Base-by-base conservation (phyloP, 2,888 invertebrate genomes). In the Lochmaea capreae region DNA sequence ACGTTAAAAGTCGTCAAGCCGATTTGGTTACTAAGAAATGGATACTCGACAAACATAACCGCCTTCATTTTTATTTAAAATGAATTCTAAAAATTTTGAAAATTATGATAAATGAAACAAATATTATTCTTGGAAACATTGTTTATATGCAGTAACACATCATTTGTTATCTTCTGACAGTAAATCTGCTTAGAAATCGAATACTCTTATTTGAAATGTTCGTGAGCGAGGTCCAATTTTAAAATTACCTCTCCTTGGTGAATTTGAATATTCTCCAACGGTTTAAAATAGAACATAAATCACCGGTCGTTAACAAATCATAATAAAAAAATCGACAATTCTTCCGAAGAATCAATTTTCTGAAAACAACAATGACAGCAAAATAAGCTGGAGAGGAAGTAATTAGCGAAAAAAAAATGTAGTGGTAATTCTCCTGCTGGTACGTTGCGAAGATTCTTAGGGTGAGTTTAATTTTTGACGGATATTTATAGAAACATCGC, bases 241-340 rank as follows among this genome's bases (percentile, higher is more conserved):
- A 54, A 54, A 54, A 54, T 54, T 54, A 54, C 54, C 9, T 54
- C 54, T 54, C 54, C 54, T 54, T 54, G 54, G 10, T 54, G 11
- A 10, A 54, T 54, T 54, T 54, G 54, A 54, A 54, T 54, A 54
- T 18, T 54, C 54, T 54, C 54, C 54, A 54, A 54, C 54, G 54
- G 18, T 54, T 54, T 54, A 54, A 54, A 54, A 54, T 54, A 54
- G 54, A 54, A 18, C 54, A 54, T 54, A 54, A 54, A 54, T 54
- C 54, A 18, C 18, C 54, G 18, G 8, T 54, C 54, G 54, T 54
- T 54, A 54, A 54, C 54, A 54, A 54, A 54, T 54, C 18, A 54
- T 10, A 54, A 54, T 54, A 54, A 54, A 54, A 54, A 18, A 18
- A 18, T 18, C 3, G 10, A 54, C 16, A 10, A 16, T 16, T 54